Conservation (phyloP, 1,140 invertebrate species). For the Bombus difficillimus region DNA sequence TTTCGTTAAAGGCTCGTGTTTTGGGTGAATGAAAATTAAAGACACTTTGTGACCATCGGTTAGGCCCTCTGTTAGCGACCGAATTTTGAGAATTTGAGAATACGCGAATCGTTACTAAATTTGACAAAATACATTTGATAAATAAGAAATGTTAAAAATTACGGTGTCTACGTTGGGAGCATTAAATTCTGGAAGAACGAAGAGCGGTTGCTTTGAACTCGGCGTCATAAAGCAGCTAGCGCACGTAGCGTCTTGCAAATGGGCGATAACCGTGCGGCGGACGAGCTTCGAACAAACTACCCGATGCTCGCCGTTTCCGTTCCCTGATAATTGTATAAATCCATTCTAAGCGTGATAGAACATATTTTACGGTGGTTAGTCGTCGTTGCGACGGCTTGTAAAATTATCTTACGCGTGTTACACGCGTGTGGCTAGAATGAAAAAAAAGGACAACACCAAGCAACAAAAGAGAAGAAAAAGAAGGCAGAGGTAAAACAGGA, state of each 20-base stretch:
- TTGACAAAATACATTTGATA: not conserved
- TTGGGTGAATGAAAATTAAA: not conserved
- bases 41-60: not conserved
- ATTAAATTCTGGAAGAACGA: too few species aligned
- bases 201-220: too few species aligned
- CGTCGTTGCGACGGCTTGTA: not conserved
- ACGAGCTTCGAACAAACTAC: constrained; percentile 7
- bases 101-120: not conserved
- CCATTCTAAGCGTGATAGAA: constrained; percentile 9
- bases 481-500: not conserved
- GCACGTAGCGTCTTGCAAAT: not conserved
- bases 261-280: not conserved
- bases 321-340: constrained; percentile 25
- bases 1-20: not conserved
- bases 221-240: not conserved
- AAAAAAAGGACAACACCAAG: not conserved
- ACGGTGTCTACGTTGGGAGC: not conserved
- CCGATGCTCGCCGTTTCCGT: constrained; percentile 31
- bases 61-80: too few species aligned
- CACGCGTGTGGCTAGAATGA: too few species aligned
- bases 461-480: not conserved
- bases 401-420: not conserved
- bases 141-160: too few species aligned
- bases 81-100: not conserved
- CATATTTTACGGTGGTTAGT: constrained; percentile 10